Percentiles rank a stretch among this genome's conserved stretches.
These are phyloP conservation scores for Bilobella aurantiaca DNA, from an alignment of 1,140 invertebrate species.

Conservation along the genomic window DNA sequence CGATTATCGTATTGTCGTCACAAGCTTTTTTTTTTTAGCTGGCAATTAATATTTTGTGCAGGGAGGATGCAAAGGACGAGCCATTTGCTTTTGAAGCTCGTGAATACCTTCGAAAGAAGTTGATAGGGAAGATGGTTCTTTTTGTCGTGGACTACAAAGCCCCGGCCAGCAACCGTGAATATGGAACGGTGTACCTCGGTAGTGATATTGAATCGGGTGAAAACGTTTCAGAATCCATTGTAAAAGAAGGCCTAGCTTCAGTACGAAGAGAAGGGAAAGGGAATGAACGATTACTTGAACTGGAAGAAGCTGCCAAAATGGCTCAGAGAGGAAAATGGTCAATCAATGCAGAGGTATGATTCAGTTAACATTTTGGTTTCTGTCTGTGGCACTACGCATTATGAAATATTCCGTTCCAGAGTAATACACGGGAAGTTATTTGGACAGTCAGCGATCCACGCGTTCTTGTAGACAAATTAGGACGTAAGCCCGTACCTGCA, in stretches of 20 bases:
- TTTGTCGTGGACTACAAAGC: slow-evolving; percentile 51
- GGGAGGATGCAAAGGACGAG: slow-evolving; percentile 26
- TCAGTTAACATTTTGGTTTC: not conserved
- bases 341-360: slow-evolving; percentile 15
- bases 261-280: slow-evolving; percentile 63
- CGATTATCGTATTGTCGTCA: no score
- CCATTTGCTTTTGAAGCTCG: slow-evolving; percentile 86
- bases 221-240: slow-evolving; percentile 75
- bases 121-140: slow-evolving; percentile 77
- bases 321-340: slow-evolving; percentile 78
- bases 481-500: slow-evolving; percentile 67
- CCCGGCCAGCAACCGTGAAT: slow-evolving; percentile 59
- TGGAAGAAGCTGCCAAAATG: slow-evolving; percentile 82
- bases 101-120: slow-evolving; percentile 82
- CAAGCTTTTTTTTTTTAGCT: slow-evolving; percentile 12
- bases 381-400: not conserved
- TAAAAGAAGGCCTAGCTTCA: slow-evolving; percentile 75
- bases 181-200: slow-evolving; percentile 75
- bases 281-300: slow-evolving; percentile 61
- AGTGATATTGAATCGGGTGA: slow-evolving; percentile 65
- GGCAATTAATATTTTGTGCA: slow-evolving; percentile 13
- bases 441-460: slow-evolving; percentile 76
- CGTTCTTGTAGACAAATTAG: slow-evolving; percentile 67
- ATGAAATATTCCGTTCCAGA: slow-evolving; percentile 37
- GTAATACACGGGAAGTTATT: slow-evolving; percentile 72